Evolutionary conservation across 2,797 vertebrate species (phyloP), one percentile per base, ranked within the genome.

Genomic region (Periophthalmus magnuspinnatus): DNA sequence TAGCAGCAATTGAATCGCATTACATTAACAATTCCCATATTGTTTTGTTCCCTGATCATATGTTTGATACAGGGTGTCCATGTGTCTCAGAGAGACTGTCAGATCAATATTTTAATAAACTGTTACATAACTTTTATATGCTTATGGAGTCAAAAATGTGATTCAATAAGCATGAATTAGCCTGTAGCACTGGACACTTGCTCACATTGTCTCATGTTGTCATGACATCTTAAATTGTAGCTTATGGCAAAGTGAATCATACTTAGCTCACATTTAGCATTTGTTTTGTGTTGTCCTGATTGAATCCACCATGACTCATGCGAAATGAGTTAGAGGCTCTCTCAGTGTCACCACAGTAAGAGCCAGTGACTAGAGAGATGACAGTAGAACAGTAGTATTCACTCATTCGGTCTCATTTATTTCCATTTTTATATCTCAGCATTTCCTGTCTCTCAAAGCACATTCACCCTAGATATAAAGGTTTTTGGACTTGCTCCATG

Each of bases 61-160:
- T 65, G 62, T 64, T 28, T 17, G 2, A 47, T 16, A 33, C 9
- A 65, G 0, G 2, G 8, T 32, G 55, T 60, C 47, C 61, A 28
- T 65, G 36, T 67, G 58, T 66, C 55, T 69, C 56, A 62, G 33
- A 61, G 72, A 81, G 68, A 80, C 77, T 76, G 59, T 77, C 61
- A 67, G 69, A 77, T 78, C 77, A 78, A 76, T 58, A 74, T 83
- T 81, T 84, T 71, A 75, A 67, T 81, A 70, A 72, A 62, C 59
- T 38, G 7, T 63, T 80, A 76, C 67, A 74, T 76, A 76, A 75
- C 75, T 76, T 65, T 80, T 71, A 79, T 52, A 64, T 52, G 64
- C 71, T 57, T 14, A 45, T 45, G 34, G 24, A 61, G 60, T 75
- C 59, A 77, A 81, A 64, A 47, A 45, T 63, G 10, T 22, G 38